Percentiles rank a stretch among this genome's conserved stretches.
These are phyloP conservation scores for Chelonoidis abingdonii DNA, from an alignment of 2,113 vertebrate species.

Conservation along the genomic window DNA sequence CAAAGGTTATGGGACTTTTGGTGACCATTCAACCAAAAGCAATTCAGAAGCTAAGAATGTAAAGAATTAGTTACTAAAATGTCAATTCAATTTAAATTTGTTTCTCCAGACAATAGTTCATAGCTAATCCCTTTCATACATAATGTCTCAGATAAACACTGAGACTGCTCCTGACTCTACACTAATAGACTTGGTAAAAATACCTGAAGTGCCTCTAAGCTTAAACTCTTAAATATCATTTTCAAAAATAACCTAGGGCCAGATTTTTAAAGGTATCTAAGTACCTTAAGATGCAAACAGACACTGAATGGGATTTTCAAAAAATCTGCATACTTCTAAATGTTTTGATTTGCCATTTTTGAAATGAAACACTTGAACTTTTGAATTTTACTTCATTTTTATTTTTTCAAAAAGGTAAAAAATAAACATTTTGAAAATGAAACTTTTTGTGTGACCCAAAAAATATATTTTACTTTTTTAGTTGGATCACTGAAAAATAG, in stretches of 20 bases:
- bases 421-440: not conserved
- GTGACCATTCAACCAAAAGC: not conserved
- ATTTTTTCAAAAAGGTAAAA: not conserved
- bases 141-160: not conserved
- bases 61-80: not conserved
- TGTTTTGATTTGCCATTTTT: not conserved
- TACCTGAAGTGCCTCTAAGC: slow-evolving; percentile 31
- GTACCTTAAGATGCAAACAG: not conserved
- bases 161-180: not conserved
- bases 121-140: not conserved
- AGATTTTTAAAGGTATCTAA: slow-evolving; percentile 27
- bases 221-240: slow-evolving; percentile 2
- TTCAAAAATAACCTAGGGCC: slow-evolving; percentile 18
- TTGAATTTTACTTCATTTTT: not conserved
- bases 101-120: not conserved
- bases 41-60: not conserved
- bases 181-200: not conserved
- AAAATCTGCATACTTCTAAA: not conserved
- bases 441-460: not conserved
- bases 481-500: not conserved
- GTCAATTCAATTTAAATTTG: not conserved
- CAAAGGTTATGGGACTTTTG: not conserved
- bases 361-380: not conserved
- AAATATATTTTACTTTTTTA: not conserved
- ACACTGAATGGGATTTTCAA: not conserved